These are phyloP conservation scores for Leucania comma DNA, from an alignment of 2,888 invertebrate species.

Conservation along the genomic window DNA sequence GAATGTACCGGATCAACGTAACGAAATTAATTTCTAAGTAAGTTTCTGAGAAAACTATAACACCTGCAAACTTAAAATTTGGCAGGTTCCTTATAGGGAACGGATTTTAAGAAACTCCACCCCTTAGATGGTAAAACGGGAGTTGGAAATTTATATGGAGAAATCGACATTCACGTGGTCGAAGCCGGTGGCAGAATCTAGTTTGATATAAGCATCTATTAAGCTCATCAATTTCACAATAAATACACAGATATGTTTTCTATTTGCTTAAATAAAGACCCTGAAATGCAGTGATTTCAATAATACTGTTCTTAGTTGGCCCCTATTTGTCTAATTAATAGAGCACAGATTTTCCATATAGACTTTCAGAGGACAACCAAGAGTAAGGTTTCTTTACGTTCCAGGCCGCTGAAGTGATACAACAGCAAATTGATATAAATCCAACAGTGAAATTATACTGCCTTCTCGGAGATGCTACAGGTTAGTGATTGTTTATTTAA, in stretches of 20 bases:
- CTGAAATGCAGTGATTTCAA: background rate
- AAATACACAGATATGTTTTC: background rate
- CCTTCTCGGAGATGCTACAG: conserved; percentile 96
- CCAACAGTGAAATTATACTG: conserved; percentile 97
- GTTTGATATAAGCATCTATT: background rate
- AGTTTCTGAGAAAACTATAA: too few relatives aligned
- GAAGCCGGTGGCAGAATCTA: too few relatives aligned
- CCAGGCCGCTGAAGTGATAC: conserved; percentile 96
- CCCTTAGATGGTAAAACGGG: too few relatives aligned
- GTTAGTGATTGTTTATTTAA: conserved; percentile 63
- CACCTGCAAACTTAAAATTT: too few relatives aligned
- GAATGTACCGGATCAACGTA: too few relatives aligned
- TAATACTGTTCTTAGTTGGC: background rate
- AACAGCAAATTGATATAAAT: conserved; percentile 94
- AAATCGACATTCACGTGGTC: too few relatives aligned
- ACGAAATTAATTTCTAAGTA: too few relatives aligned
- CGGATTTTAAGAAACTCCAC: too few relatives aligned
- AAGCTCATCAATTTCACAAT: background rate
- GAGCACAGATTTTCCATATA: background rate
- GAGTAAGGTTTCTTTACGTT: conserved; percentile 56
- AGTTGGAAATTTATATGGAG: too few relatives aligned
- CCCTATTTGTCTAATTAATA: background rate
- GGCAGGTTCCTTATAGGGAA: too few relatives aligned
- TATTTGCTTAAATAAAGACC: background rate
- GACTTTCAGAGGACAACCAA: too few relatives aligned